Percentiles rank a stretch among this genome's conserved stretches.
phyloP scores from a whole-genome alignment of 2,888 invertebrate species.

The Lottia scabra region DNA sequence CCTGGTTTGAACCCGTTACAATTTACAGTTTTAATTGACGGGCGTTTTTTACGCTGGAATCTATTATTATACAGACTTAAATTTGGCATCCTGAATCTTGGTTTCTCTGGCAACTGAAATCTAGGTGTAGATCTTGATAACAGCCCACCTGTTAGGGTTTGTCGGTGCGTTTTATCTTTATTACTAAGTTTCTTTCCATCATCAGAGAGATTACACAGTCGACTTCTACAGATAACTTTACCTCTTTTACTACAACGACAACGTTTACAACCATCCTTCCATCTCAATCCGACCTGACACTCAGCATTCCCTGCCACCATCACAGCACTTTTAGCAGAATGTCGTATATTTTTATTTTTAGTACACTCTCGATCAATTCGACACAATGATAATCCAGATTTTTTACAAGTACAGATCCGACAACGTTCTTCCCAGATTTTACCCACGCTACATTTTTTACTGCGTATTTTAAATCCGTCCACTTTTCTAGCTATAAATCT shows the following conservation, averaged over 20 bases:
- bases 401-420: conserved; percentile 10
- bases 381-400: conserved; percentile 14
- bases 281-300: neutral
- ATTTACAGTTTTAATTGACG: neutral
- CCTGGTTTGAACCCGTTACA: conserved; percentile 17
- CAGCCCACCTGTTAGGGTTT: neutral
- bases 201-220: conserved; percentile 10
- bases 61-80: neutral
- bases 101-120: conserved; percentile 1
- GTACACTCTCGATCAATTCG: conserved; percentile 8
- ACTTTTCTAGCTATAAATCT: conserved; percentile 27
- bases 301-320: neutral
- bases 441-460: conserved; percentile 3
- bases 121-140: neutral
- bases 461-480: conserved; percentile 24
- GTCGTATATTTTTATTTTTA: neutral
- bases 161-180: neutral
- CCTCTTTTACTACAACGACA: conserved; percentile 1
- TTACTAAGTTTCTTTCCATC: neutral
- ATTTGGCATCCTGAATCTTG: conserved; percentile 11
- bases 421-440: conserved; percentile 12
- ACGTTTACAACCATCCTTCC: conserved; percentile 13
- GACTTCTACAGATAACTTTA: neutral
- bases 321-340: neutral
- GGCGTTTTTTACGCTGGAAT: neutral